Conservation (phyloP, 2,888 invertebrate species). For the Drosophila parthenogenetica region DNA sequence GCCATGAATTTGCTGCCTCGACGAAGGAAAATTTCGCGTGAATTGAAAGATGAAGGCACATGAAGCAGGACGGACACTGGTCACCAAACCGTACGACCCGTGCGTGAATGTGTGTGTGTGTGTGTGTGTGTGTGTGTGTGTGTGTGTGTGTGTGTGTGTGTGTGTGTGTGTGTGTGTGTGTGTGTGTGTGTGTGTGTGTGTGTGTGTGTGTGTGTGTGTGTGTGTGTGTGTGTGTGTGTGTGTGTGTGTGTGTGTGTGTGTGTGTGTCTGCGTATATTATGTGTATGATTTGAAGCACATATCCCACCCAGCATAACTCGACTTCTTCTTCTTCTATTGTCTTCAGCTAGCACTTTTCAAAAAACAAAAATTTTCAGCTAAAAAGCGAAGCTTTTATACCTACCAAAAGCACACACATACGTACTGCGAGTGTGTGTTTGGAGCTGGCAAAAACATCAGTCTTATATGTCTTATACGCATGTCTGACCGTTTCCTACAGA, state of each 20-base stretch:
- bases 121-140: slow-evolving; percentile 18
- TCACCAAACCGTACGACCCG: slow-evolving; percentile 48
- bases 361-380: slow-evolving; percentile 66
- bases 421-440: not conserved
- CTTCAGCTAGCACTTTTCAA: slow-evolving; percentile 50
- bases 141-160: slow-evolving; percentile 21
- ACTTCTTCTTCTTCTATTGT: slow-evolving; percentile 55
- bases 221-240: slow-evolving; percentile 21
- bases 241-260: slow-evolving; percentile 32
- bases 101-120: slow-evolving; percentile 33
- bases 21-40: slow-evolving; percentile 80
- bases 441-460: not conserved
- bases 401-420: slow-evolving; percentile 9
- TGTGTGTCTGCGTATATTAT: slow-evolving; percentile 38
- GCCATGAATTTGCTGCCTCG: slow-evolving; percentile 36
- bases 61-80: slow-evolving; percentile 64
- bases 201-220: slow-evolving; percentile 32
- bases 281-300: slow-evolving; percentile 51
- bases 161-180: slow-evolving; percentile 32
- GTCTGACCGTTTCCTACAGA: slow-evolving; percentile 17
- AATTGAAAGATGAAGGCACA: slow-evolving; percentile 81
- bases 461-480: slow-evolving; percentile 34
- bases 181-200: slow-evolving; percentile 21
- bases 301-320: slow-evolving; percentile 34
- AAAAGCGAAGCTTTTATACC: slow-evolving; percentile 46